Conservation (phyloP, 2,888 invertebrate genomes). For the Hartigia nigra region DNA sequence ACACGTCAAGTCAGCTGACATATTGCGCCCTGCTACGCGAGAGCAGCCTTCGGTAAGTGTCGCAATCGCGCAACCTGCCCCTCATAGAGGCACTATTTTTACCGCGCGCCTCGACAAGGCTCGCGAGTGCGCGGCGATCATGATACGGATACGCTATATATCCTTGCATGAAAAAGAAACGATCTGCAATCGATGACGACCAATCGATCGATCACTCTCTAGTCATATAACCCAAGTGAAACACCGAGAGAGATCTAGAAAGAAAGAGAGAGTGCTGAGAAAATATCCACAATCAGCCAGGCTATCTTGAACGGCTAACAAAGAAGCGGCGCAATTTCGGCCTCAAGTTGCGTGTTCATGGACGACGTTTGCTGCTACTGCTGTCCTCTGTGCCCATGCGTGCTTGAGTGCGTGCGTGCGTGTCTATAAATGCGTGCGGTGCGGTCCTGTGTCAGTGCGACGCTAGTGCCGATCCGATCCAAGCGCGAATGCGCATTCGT, state of each 20-base stretch:
- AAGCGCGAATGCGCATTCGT: conserved; percentile 21
- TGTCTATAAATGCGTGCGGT: conserved; percentile 9
- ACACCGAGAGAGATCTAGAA: not conserved
- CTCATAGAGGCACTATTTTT: conserved; percentile 44
- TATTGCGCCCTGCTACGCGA: conserved; percentile 66
- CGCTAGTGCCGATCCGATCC: conserved; percentile 29
- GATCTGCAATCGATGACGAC: not conserved
- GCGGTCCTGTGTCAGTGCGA: conserved; percentile 18
- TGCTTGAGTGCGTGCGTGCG: conserved; percentile 15
- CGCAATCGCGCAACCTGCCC: conserved; percentile 34
- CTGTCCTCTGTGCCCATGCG: conserved; percentile 9
- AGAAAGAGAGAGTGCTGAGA: conserved; percentile 4
- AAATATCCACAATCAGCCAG: not conserved
- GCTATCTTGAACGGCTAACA: conserved; percentile 10
- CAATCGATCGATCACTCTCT: not conserved
- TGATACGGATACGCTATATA: not conserved
- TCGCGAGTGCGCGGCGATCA: conserved; percentile 5
- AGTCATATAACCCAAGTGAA: not conserved
- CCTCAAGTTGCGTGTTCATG: conserved; percentile 13
- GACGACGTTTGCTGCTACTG: not conserved
- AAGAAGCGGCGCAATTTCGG: conserved; percentile 26
- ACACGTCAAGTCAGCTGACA: conserved; percentile 67
- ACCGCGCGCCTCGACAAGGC: conserved; percentile 21
- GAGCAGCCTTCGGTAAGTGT: conserved; percentile 64
- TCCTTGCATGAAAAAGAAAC: not conserved